A percentile compares a stretch with the other conserved stretches of the same genome.
These are phyloP conservation scores for Eulithis prunata DNA, from an alignment of 2,888 invertebrate species.

Conservation along the genomic window DNA sequence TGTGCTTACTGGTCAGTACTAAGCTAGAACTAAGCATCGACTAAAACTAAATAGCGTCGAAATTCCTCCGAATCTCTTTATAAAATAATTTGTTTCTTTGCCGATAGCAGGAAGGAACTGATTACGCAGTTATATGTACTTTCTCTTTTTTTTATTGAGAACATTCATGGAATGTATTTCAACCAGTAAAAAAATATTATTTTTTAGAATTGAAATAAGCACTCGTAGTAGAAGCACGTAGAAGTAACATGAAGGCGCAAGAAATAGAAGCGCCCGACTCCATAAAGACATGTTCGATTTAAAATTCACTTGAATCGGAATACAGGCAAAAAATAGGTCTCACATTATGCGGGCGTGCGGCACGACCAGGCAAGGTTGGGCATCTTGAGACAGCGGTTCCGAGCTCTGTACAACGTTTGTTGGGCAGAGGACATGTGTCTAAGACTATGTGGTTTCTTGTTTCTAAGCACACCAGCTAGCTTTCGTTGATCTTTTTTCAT, in stretches of 20 bases:
- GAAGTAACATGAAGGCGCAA: slow-evolving; percentile 57
- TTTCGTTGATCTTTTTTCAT: not conserved
- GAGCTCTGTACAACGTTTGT: slow-evolving; percentile 12
- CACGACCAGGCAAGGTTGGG: slow-evolving; percentile 62
- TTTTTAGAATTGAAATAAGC: not conserved
- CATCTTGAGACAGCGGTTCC: slow-evolving; percentile 49
- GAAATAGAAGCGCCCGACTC: slow-evolving; percentile 60
- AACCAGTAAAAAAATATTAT: not conserved
- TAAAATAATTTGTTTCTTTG: too few species aligned
- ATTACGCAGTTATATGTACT: too few species aligned
- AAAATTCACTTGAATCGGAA: slow-evolving; percentile 66
- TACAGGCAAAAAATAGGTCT: slow-evolving; percentile 80
- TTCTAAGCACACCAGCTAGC: not conserved
- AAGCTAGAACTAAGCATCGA: too few species aligned
- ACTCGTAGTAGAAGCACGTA: slow-evolving; percentile 60
- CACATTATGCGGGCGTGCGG: slow-evolving; percentile 81
- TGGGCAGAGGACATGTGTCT: slow-evolving; percentile 29
- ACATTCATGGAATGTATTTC: too few species aligned
- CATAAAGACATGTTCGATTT: slow-evolving; percentile 79
- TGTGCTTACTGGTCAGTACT: too few species aligned
- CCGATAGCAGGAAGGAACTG: too few species aligned
- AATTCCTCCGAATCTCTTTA: too few species aligned
- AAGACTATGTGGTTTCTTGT: slow-evolving; percentile 6
- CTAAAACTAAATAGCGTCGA: too few species aligned
- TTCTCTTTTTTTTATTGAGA: too few species aligned